Evolutionary conservation across 2,888 invertebrate species (phyloP).

Genomic region (Anticlea derivata): DNA sequence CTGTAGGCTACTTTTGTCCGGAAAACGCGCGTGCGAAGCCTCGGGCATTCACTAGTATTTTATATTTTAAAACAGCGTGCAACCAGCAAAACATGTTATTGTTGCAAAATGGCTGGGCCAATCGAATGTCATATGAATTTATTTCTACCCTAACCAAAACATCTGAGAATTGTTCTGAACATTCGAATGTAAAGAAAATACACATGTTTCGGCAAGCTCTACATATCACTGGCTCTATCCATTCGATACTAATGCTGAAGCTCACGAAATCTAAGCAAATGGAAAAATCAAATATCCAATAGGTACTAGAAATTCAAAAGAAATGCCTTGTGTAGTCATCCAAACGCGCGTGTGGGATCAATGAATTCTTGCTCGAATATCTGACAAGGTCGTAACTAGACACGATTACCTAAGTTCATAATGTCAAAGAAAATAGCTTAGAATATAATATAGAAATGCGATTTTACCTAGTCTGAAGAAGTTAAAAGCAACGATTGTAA

Average conservation of each 20-base stretch:
- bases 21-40: too few relatives aligned
- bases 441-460: neutral
- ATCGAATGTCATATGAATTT: too few relatives aligned
- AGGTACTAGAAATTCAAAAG: slow-evolving; percentile 5
- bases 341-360: slow-evolving; percentile 18
- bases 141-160: too few relatives aligned
- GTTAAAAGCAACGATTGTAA: too few relatives aligned
- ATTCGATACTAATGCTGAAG: slow-evolving; percentile 3
- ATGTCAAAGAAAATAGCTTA: neutral
- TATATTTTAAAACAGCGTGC: too few relatives aligned
- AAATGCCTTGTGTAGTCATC: slow-evolving; percentile 10
- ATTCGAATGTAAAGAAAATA: neutral
- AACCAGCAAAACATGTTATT: too few relatives aligned
- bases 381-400: slow-evolving; percentile 9
- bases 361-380: slow-evolving; percentile 24
- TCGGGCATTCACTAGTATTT: too few relatives aligned
- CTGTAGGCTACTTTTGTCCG: too few relatives aligned
- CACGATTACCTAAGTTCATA: slow-evolving; percentile 5
- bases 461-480: neutral
- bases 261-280: slow-evolving; percentile 9
- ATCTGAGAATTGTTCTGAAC: neutral
- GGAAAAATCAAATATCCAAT: slow-evolving; percentile 12
- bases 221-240: slow-evolving; percentile 4
- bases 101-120: too few relatives aligned
- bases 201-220: neutral